These are phyloP conservation scores for Poecilus cupreus DNA, from an alignment of 2,888 invertebrate genomes.

Conservation along the genomic window DNA sequence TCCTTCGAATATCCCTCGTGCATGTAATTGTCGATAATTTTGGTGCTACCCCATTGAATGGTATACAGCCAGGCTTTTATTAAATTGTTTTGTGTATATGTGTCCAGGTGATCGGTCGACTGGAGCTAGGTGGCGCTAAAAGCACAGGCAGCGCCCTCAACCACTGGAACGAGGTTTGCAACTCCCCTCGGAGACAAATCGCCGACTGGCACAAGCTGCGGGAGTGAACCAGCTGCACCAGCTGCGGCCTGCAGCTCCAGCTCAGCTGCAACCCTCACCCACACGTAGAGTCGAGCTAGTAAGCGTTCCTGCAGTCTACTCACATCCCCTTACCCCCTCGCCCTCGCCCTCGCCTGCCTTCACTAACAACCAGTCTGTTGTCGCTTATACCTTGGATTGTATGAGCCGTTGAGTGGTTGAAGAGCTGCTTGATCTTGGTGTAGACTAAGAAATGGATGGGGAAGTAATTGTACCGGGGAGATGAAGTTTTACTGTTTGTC, in stretches of 20 bases:
- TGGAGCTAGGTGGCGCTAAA: conserved; percentile 92
- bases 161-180: conserved; percentile 99
- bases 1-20: no score
- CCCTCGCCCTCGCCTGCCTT: background rate
- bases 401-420: no score
- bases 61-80: no score
- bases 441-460: no score
- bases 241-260: background rate
- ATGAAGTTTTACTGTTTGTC: no score
- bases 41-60: no score
- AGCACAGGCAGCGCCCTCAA: conserved; percentile 88
- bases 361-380: background rate
- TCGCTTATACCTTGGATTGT: no score
- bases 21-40: no score
- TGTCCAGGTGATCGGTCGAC: conserved; percentile 91
- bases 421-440: no score
- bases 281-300: conserved; percentile 49
- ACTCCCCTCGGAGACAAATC: conserved; percentile 97
- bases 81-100: no score
- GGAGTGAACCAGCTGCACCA: conserved; percentile 77
- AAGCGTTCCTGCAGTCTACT: conserved; percentile 14
- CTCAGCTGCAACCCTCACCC: background rate
- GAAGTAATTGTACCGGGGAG: no score
- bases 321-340: background rate
- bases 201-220: conserved; percentile 99